phyloP scores from a whole-genome alignment of 1,140 invertebrate genomes.

The Brachionus angularis region DNA sequence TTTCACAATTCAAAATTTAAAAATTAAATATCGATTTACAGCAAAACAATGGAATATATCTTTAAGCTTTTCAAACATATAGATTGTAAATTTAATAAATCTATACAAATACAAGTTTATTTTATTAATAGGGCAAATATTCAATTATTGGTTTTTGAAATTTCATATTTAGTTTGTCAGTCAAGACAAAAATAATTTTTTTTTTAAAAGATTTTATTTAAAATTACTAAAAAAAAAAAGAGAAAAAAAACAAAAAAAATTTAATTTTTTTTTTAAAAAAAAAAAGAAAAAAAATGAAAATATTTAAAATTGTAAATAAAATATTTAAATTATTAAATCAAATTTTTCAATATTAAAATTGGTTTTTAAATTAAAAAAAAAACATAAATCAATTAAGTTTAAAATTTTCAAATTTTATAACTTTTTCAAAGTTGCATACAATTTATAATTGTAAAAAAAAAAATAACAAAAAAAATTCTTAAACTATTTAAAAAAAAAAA shows the following conservation, averaged over 20 bases:
- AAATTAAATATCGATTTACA: too few species aligned
- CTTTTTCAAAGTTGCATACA: slow-evolving; percentile 24
- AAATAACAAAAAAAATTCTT: background rate
- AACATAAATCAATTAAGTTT: background rate
- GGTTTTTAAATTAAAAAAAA: background rate
- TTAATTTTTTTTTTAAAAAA: slow-evolving; percentile 14
- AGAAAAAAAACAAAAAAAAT: background rate
- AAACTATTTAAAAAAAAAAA: slow-evolving; percentile 19
- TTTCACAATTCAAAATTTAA: too few species aligned
- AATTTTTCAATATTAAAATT: slow-evolving; percentile 11
- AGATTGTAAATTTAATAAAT: too few species aligned
- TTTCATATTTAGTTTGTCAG: too few species aligned
- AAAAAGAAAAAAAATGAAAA: slow-evolving; percentile 8
- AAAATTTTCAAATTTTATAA: too few species aligned
- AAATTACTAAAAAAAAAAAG: background rate
- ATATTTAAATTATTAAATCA: slow-evolving; percentile 29
- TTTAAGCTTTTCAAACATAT: too few species aligned
- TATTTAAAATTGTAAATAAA: slow-evolving; percentile 34
- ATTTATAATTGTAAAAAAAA: slow-evolving; percentile 12
- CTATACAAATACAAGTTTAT: too few species aligned
- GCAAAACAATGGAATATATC: too few species aligned
- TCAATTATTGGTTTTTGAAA: too few species aligned
- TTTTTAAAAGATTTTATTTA: too few species aligned
- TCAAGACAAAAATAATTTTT: too few species aligned
- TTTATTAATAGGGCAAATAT: too few species aligned